These are phyloP conservation scores for Perithous albicinctus DNA, from an alignment of 2,888 invertebrate genomes.

Conservation along the genomic window DNA sequence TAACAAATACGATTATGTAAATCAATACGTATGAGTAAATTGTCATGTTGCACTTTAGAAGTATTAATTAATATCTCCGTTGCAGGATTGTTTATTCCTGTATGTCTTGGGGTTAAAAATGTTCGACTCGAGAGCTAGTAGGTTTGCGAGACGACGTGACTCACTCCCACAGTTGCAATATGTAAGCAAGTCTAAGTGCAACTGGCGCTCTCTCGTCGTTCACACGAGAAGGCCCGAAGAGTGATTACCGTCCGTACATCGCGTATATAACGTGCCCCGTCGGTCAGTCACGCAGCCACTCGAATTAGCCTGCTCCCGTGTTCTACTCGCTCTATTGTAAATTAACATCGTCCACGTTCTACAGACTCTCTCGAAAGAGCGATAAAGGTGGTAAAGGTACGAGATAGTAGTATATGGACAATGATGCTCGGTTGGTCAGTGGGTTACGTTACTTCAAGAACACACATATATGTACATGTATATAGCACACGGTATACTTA, in stretches of 20 bases:
- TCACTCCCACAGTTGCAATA: neutral
- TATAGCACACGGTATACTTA: neutral
- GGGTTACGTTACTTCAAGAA: conserved; percentile 30
- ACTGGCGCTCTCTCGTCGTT: conserved; percentile 28
- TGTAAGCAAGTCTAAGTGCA: conserved; percentile 26
- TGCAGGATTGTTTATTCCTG: neutral
- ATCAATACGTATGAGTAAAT: no score
- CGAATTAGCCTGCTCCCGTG: conserved; percentile 38
- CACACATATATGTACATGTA: neutral
- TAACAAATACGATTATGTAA: no score
- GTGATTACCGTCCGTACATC: conserved; percentile 36
- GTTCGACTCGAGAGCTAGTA: neutral
- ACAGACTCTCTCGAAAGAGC: conserved; percentile 31
- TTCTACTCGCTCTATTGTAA: conserved; percentile 31
- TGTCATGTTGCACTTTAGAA: neutral
- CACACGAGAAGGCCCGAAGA: conserved; percentile 5
- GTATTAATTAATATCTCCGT: neutral
- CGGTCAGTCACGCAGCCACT: conserved; percentile 44
- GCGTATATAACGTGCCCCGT: conserved; percentile 19
- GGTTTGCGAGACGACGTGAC: conserved; percentile 8
- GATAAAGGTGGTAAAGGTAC: conserved; percentile 24
- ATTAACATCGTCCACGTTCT: conserved; percentile 42
- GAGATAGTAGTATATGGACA: conserved; percentile 4
- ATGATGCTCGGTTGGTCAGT: conserved; percentile 43
- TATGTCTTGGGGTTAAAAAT: neutral